Conservation (phyloP, 2,113 vertebrate species). For the Lycaon pictus region DNA sequence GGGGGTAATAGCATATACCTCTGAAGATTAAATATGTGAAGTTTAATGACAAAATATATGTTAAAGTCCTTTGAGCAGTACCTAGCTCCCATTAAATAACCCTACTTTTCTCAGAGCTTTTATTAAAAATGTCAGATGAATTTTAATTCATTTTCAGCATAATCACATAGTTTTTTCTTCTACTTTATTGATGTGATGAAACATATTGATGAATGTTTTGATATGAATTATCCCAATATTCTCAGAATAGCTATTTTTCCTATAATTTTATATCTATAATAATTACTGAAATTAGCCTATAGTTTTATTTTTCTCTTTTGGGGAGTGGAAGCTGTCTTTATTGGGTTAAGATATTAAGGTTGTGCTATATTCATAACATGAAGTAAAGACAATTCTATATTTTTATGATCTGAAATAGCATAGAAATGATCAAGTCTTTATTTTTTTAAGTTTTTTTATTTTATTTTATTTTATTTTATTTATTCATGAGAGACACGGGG, state of each 20-base stretch:
- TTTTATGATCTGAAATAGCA: constrained; percentile 6
- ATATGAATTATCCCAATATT: not conserved
- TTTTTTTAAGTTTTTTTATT: too few relatives aligned
- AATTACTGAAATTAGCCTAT: not conserved
- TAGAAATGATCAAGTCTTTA: not conserved
- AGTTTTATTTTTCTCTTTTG: not conserved
- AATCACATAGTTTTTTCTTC: not conserved
- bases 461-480: too few relatives aligned
- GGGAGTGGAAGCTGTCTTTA: not conserved
- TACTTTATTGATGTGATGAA: not conserved
- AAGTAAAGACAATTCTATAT: not conserved
- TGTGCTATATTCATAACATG: not conserved
- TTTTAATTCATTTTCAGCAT: constrained; percentile 35
- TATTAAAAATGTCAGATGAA: constrained; percentile 28
- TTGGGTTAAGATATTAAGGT: constrained; percentile 9
- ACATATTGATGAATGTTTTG: not conserved
- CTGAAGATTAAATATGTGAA: constrained; percentile 26
- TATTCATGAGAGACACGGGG: too few relatives aligned
- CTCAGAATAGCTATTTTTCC: not conserved
- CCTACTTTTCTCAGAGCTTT: not conserved
- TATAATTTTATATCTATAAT: not conserved
- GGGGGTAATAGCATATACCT: not conserved
- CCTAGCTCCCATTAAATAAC: constrained; percentile 11
- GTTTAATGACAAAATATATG: constrained; percentile 12
- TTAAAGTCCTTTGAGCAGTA: not conserved